Percentiles rank a stretch among this genome's conserved stretches.
These are phyloP conservation scores for Hesperia comma DNA, from an alignment of 2,888 invertebrate species.

Conservation along the genomic window DNA sequence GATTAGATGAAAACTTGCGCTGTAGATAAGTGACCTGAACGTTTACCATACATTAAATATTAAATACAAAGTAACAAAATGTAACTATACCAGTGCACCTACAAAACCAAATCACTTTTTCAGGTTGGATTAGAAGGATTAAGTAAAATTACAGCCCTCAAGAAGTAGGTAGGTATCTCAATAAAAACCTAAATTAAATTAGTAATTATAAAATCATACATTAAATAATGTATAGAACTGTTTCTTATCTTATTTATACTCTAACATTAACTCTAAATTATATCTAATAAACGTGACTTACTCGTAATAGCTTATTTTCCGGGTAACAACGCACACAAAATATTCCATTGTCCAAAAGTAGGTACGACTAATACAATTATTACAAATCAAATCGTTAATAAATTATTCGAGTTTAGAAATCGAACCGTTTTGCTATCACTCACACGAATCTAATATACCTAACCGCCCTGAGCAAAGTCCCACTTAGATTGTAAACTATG, in stretches of 20 bases:
- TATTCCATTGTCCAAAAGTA: slow-evolving; percentile 1
- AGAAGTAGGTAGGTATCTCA: no score
- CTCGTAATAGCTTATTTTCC: neutral
- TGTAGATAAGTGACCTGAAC: neutral
- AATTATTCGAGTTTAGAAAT: slow-evolving; percentile 24
- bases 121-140: no score
- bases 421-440: slow-evolving; percentile 31
- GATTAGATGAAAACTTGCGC: neutral
- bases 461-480: slow-evolving; percentile 30
- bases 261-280: neutral
- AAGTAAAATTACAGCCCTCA: no score
- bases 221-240: no score
- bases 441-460: slow-evolving; percentile 35
- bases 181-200: no score
- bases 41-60: no score
- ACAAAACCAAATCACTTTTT: no score
- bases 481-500: slow-evolving; percentile 35
- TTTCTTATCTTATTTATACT: no score
- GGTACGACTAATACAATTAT: neutral
- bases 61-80: no score
- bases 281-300: neutral
- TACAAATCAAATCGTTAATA: slow-evolving; percentile 18
- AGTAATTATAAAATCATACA: no score
- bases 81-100: no score
- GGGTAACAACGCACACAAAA: slow-evolving; percentile 4